These are phyloP conservation scores for Hystrix brachyura DNA, from an alignment of 2,113 vertebrate species.

Conservation along the genomic window DNA sequence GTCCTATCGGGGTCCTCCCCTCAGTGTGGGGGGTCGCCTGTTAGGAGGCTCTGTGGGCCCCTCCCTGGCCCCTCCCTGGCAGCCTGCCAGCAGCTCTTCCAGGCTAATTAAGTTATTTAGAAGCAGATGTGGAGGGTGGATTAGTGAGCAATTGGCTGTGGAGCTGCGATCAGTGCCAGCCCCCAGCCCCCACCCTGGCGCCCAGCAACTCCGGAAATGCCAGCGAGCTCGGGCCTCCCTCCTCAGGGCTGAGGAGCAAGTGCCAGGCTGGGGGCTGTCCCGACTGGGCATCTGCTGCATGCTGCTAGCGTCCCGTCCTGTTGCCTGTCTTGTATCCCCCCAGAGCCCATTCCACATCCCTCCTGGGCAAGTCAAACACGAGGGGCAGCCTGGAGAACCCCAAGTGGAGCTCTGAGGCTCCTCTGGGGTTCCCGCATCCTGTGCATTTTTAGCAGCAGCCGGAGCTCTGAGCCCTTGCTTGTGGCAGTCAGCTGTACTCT, in stretches of 20 bases:
- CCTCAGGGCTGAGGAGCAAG: background rate
- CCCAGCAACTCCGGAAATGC: background rate
- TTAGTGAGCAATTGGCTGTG: conserved; percentile 63
- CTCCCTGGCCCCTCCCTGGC: conserved; percentile 36
- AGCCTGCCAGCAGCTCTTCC: conserved; percentile 65
- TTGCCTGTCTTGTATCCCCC: background rate
- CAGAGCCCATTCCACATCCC: background rate
- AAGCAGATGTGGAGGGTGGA: conserved; percentile 39
- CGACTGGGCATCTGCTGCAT: background rate
- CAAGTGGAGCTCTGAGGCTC: background rate
- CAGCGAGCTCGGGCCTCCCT: background rate
- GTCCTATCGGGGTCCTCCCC: background rate
- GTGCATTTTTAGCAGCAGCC: background rate
- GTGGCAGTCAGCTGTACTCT: background rate
- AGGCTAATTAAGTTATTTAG: conserved; percentile 73
- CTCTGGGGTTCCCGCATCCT: background rate
- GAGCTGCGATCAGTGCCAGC: background rate
- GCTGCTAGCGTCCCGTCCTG: background rate
- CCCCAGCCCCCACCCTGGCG: background rate
- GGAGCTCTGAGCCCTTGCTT: background rate
- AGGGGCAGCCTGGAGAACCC: background rate
- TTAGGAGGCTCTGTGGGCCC: background rate
- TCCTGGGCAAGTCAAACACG: background rate
- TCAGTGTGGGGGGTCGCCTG: background rate
- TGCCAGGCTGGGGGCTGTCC: background rate